These are phyloP conservation scores for Bettongia penicillata DNA, from an alignment of 2,113 vertebrate species.

Conservation along the genomic window DNA sequence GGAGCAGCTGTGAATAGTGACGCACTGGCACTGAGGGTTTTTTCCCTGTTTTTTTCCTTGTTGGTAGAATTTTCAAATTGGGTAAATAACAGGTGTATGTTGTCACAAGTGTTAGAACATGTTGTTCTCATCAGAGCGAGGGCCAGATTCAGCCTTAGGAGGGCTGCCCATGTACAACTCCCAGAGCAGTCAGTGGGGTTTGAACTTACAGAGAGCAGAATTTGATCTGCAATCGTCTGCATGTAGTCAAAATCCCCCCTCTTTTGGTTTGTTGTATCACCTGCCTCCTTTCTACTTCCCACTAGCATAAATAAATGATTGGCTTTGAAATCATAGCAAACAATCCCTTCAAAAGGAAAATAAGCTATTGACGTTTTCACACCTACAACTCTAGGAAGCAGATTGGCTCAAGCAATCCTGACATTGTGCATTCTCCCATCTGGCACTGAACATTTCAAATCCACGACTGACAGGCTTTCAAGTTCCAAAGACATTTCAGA, in stretches of 20 bases:
- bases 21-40: conserved; percentile 49
- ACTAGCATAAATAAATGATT: conserved; percentile 29
- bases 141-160: conserved; percentile 40
- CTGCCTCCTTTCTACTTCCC: conserved; percentile 29
- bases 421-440: neutral
- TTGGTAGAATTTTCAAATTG: conserved; percentile 64
- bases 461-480: conserved; percentile 11
- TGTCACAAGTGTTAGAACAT: conserved; percentile 28
- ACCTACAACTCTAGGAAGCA: conserved; percentile 47
- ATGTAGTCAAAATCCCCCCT: conserved; percentile 35
- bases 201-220: neutral
- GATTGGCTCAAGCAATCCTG: conserved; percentile 45
- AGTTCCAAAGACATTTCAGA: conserved; percentile 15
- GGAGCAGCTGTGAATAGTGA: conserved; percentile 51
- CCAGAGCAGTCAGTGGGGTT: conserved; percentile 40
- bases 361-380: conserved; percentile 58
- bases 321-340: conserved; percentile 51
- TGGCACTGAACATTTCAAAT: neutral
- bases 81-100: conserved; percentile 73
- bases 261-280: conserved; percentile 9
- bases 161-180: conserved; percentile 61
- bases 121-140: conserved; percentile 63
- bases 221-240: conserved; percentile 33
- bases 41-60: conserved; percentile 42
- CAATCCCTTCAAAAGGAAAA: conserved; percentile 52